Conservation (phyloP, 2,113 vertebrate species). For the Anguilla japonica region DNA sequence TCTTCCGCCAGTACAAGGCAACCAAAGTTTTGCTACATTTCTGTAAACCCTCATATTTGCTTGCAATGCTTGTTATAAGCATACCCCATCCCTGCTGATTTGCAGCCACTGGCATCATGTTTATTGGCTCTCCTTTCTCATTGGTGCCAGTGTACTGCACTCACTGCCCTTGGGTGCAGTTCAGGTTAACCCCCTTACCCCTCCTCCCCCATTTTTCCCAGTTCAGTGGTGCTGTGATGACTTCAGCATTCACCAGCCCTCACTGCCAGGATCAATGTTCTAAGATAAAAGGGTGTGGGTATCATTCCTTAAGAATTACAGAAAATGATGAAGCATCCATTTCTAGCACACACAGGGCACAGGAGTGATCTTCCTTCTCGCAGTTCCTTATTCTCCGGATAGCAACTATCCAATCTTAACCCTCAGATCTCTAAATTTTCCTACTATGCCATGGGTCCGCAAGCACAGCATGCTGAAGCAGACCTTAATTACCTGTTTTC, state of each 20-base stretch:
- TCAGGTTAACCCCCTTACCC: neutral
- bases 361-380: too few species aligned
- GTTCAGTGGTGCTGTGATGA: neutral
- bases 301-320: too few species aligned
- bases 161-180: neutral
- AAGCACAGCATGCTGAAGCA: too few species aligned
- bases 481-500: too few species aligned
- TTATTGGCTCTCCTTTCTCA: neutral
- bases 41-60: too few species aligned
- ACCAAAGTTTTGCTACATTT: neutral
- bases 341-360: too few species aligned
- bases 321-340: too few species aligned
- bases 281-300: neutral
- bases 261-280: neutral
- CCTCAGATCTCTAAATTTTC: too few species aligned
- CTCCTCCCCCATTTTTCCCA: neutral
- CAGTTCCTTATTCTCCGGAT: too few species aligned
- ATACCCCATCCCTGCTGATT: neutral
- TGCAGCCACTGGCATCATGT: neutral
- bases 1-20: too few species aligned
- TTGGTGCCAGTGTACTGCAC: neutral
- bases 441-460: too few species aligned
- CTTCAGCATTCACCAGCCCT: neutral
- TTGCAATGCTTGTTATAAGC: neutral
- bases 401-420: too few species aligned